phyloP scores from a whole-genome alignment of 2,888 invertebrate genomes.

The Nymphalis urticae region DNA sequence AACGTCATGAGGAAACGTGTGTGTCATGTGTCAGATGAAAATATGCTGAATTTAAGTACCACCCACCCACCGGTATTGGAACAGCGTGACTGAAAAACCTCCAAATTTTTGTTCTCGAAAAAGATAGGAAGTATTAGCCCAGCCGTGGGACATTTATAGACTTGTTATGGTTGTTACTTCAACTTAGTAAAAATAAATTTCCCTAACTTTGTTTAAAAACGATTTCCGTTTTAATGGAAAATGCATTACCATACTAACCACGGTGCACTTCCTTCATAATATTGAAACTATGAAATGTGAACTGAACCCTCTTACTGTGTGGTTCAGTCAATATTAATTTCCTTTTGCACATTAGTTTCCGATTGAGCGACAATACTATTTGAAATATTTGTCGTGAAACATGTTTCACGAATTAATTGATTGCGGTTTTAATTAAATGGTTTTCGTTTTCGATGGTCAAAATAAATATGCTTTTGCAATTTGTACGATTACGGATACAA shows the following conservation, averaged over 20 bases:
- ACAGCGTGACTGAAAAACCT: too few relatives aligned
- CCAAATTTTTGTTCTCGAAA: too few relatives aligned
- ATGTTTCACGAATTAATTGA: neutral
- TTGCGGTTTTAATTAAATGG: neutral
- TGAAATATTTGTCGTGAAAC: conserved; percentile 1
- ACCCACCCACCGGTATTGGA: too few relatives aligned
- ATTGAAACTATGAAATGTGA: conserved; percentile 10
- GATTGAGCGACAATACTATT: conserved; percentile 18
- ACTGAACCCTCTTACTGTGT: conserved; percentile 9
- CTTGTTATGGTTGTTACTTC: too few relatives aligned
- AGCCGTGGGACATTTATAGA: too few relatives aligned
- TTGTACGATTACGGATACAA: too few relatives aligned
- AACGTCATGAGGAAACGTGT: too few relatives aligned
- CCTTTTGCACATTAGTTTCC: conserved; percentile 29
- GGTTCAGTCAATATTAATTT: conserved; percentile 32
- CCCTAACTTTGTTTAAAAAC: conserved; percentile 5
- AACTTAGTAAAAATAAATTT: neutral
- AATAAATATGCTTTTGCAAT: too few relatives aligned
- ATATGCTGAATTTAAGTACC: too few relatives aligned
- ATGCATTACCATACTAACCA: neutral
- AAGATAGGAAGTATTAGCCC: too few relatives aligned
- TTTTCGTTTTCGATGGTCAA: too few relatives aligned
- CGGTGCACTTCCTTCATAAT: conserved; percentile 13
- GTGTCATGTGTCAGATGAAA: too few relatives aligned
- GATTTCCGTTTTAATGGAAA: conserved; percentile 7